Evolutionary conservation across 1,140 invertebrate species (phyloP).

Genomic region (Saccostrea echinata): DNA sequence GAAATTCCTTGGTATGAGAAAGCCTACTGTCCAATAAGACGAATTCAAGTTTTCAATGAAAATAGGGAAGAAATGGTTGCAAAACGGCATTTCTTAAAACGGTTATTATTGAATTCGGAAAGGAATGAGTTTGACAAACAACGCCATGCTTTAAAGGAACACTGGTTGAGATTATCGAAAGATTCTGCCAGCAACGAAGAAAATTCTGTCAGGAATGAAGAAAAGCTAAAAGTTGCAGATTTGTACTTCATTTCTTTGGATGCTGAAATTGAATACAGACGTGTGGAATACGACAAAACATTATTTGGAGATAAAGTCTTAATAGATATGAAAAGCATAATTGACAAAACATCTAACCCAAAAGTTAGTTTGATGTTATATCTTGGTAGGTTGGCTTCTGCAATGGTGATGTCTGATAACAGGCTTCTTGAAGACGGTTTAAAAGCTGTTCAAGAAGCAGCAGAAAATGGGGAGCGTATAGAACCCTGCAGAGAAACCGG

Average conservation of each 20-base stretch:
- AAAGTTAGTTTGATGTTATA: neutral
- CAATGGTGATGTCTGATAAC: conserved; percentile 10
- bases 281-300: neutral
- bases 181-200: neutral
- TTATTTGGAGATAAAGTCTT: neutral
- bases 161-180: neutral
- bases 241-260: conserved; percentile 26
- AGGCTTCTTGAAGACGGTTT: neutral
- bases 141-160: neutral
- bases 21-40: neutral
- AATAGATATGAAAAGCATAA: neutral
- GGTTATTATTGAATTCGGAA: neutral
- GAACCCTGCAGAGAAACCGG: conserved; percentile 31
- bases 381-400: neutral
- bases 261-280: conserved; percentile 41
- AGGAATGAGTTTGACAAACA: neutral
- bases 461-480: conserved; percentile 26
- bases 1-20: conserved; percentile 1
- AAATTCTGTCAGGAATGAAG: neutral
- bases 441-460: conserved; percentile 5
- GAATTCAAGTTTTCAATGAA: conserved; percentile 22
- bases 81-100: neutral
- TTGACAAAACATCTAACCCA: conserved; percentile 27
- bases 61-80: neutral
- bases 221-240: neutral